These are phyloP conservation scores for Falco biarmicus DNA, from an alignment of 2,797 vertebrate species.

Conservation along the genomic window DNA sequence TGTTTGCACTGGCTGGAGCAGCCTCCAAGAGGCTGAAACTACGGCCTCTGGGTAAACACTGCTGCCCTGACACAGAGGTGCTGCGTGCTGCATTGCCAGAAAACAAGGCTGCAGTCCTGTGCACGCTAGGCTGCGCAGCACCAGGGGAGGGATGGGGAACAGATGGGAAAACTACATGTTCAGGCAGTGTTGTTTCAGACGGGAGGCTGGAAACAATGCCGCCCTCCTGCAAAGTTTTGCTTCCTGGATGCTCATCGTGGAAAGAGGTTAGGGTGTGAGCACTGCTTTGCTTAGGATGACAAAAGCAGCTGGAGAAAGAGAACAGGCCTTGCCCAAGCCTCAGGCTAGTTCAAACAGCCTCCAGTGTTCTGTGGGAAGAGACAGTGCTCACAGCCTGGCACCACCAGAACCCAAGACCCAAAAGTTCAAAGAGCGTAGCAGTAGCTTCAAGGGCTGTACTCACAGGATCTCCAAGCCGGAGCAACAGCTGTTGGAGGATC, in stretches of 20 bases:
- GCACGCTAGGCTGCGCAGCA: too few relatives aligned
- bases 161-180: not conserved
- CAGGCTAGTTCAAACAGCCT: not conserved
- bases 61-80: not conserved
- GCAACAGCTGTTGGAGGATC: slow-evolving; percentile 89
- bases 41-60: not conserved
- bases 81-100: not conserved
- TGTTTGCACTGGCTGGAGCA: not conserved
- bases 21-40: not conserved
- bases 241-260: not conserved
- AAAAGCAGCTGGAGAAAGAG: not conserved
- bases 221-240: not conserved
- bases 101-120: not conserved
- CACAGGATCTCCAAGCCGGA: slow-evolving; percentile 87
- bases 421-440: rapidly evolving
- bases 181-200: not conserved
- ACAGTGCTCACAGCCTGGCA: not conserved
- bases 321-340: not conserved
- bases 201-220: not conserved
- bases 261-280: not conserved
- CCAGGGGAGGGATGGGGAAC: not conserved
- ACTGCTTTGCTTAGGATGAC: not conserved
- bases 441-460: slow-evolving; percentile 26
- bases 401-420: not conserved
- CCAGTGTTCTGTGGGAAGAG: not conserved